Conservation (phyloP, 2,888 invertebrate species). For the Ramazzottius varieornatus region DNA sequence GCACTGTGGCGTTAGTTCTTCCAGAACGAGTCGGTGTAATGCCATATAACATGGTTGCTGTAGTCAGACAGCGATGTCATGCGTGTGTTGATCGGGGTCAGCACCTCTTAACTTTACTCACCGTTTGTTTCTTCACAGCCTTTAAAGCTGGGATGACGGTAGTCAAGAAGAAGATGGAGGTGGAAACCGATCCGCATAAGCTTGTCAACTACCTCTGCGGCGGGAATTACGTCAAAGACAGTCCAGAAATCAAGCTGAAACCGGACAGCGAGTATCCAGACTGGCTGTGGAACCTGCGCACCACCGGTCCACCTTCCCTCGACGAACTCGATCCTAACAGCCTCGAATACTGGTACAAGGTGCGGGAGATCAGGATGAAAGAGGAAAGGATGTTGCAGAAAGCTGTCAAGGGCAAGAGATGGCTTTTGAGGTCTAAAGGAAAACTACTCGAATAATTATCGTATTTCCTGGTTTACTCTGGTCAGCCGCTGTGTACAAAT, state of each 20-base stretch:
- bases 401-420: neutral
- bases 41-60: too few relatives aligned
- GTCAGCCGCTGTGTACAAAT: too few relatives aligned
- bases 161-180: conserved; percentile 19
- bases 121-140: too few relatives aligned
- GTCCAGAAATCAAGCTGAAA: conserved; percentile 39
- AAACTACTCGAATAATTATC: too few relatives aligned
- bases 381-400: neutral
- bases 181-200: conserved; percentile 53
- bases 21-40: too few relatives aligned
- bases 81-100: too few relatives aligned
- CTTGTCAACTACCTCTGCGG: conserved; percentile 55
- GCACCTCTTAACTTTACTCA: too few relatives aligned
- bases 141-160: conserved; percentile 1
- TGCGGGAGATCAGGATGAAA: conserved; percentile 25
- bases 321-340: conserved; percentile 48
- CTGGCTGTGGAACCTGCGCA: conserved; percentile 58
- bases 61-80: too few relatives aligned
- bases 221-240: conserved; percentile 45
- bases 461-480: too few relatives aligned
- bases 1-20: too few relatives aligned
- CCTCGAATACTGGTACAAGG: conserved; percentile 51
- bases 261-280: conserved; percentile 60
- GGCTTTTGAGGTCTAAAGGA: too few relatives aligned
- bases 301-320: conserved; percentile 33